phyloP scores from a whole-genome alignment of 2,888 invertebrate genomes.

The Copidosoma aretas region DNA sequence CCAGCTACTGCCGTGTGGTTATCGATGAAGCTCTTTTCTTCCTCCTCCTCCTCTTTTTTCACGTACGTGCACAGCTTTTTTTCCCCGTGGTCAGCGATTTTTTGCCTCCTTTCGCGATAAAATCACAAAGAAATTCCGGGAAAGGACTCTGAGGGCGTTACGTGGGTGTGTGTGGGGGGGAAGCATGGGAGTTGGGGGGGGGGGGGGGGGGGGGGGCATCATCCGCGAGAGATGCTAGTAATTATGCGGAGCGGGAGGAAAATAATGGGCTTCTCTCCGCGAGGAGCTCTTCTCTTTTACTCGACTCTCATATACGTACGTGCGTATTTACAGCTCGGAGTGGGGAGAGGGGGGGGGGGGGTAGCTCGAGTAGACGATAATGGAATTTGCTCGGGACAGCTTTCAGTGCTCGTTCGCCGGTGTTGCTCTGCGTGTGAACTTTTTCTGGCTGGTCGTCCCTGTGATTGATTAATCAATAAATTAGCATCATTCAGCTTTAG shows the following conservation, averaged over 20 bases:
- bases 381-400: too few species aligned
- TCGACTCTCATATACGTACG: neutral
- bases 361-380: neutral
- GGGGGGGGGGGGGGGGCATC: neutral
- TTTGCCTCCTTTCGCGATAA: conserved; percentile 21
- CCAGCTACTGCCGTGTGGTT: conserved; percentile 3
- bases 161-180: neutral
- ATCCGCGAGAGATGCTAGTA: neutral
- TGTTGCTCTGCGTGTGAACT: too few species aligned
- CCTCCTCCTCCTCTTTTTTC: neutral
- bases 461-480: too few species aligned
- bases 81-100: neutral
- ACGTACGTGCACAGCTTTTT: neutral
- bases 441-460: too few species aligned
- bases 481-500: too few species aligned
- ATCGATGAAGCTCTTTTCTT: conserved; percentile 29
- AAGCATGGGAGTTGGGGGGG: neutral
- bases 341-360: neutral
- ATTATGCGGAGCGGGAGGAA: conserved; percentile 5
- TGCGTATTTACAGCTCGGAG: neutral
- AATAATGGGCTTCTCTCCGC: conserved; percentile 6
- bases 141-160: neutral
- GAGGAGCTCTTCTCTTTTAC: neutral
- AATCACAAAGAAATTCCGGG: conserved; percentile 32
- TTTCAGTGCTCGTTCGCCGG: too few species aligned